Percentiles rank a stretch among this genome's conserved stretches.
These are phyloP conservation scores for Numida meleagris DNA, from an alignment of 2,113 vertebrate genomes.

Conservation along the genomic window DNA sequence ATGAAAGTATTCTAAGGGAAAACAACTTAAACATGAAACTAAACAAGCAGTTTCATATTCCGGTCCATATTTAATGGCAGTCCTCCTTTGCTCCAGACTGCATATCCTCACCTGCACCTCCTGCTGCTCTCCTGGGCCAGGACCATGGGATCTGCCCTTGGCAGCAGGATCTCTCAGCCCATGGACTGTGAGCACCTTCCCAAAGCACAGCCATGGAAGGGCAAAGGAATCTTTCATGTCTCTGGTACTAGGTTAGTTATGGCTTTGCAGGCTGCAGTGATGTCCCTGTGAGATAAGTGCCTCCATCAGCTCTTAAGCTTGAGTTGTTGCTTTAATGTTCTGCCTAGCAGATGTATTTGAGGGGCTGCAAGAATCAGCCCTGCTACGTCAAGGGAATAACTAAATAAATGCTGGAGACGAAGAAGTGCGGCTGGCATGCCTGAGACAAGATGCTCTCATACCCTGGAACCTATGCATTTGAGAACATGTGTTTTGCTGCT, in stretches of 20 bases:
- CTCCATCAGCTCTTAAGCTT: background rate
- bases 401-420: background rate
- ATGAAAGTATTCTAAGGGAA: background rate
- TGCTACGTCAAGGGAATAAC: background rate
- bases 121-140: background rate
- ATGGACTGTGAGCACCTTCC: background rate
- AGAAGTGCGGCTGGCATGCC: background rate
- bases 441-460: background rate
- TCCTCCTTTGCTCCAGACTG: background rate
- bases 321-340: background rate
- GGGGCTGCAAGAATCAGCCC: background rate
- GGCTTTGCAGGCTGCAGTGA: background rate
- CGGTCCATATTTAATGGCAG: background rate
- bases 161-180: background rate
- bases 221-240: background rate
- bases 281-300: background rate
- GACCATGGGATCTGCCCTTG: background rate
- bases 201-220: background rate
- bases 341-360: background rate
- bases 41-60: background rate
- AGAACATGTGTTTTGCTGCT: background rate
- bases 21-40: background rate
- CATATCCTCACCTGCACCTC: rapidly evolving
- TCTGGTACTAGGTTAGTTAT: background rate
- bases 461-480: background rate